A percentile compares a stretch with the other conserved stretches of the same genome.
Conservation (phyloP, 1,140 invertebrate genomes). For the Ceratina australensis region DNA sequence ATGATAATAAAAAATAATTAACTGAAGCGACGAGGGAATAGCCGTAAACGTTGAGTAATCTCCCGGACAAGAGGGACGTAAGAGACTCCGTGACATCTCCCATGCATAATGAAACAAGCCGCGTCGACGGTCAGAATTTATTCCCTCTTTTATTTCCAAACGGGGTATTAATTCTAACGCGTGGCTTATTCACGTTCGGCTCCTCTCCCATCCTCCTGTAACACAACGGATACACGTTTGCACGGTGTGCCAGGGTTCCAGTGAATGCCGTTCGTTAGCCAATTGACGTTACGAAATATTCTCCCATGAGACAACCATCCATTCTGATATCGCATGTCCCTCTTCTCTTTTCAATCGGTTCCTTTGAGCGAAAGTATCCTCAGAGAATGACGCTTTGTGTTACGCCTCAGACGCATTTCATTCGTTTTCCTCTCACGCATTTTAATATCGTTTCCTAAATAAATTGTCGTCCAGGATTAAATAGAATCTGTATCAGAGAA, state of each 20-base stretch:
- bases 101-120: too few species aligned
- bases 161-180: conserved; percentile 45
- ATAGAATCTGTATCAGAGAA: too few species aligned
- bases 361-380: background rate
- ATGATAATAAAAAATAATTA: too few species aligned
- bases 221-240: conserved; percentile 23
- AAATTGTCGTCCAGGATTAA: too few species aligned
- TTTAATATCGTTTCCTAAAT: too few species aligned
- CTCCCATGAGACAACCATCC: conserved; percentile 22
- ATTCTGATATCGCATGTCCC: conserved; percentile 13
- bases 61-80: too few species aligned
- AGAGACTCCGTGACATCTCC: too few species aligned
- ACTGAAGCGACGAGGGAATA: too few species aligned
- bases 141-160: conserved; percentile 35
- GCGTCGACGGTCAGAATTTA: conserved; percentile 15
- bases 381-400: background rate
- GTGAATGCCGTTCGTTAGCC: conserved; percentile 62
- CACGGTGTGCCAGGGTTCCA: conserved; percentile 30
- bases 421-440: too few species aligned
- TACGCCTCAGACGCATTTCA: too few species aligned
- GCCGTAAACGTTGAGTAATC: too few species aligned
- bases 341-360: background rate
- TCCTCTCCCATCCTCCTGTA: conserved; percentile 22
- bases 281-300: conserved; percentile 60
- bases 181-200: conserved; percentile 16